Evolutionary conservation across 2,888 invertebrate genomes (phyloP), one percentile per base, ranked within the genome.

Genomic region (Pseudococcus jackbeardsleyi): DNA sequence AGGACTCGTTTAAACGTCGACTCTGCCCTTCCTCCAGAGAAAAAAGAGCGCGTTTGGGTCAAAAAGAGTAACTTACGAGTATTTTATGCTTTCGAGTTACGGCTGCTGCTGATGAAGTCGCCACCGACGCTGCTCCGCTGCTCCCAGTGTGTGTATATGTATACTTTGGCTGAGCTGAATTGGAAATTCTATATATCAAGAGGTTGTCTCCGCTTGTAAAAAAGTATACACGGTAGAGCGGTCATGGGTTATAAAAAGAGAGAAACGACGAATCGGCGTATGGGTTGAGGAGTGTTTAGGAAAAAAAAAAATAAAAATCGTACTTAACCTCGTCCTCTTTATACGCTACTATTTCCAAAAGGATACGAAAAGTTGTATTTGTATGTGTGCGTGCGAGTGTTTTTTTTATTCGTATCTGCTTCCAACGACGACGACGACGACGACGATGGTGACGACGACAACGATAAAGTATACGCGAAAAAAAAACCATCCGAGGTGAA

Each of bases 261-360:
- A 50, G 50, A 50, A 50, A 77, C 77, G 33, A 26, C 54, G 59
- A 59, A 59, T 39, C 85, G 59, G 50, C 22, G 19, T 84, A 48
- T 50, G 84, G 19, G 85, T 26, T 86, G 86, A 86, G 86, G 50
- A 50, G 50, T 50, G 50, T 50, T 50, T 50, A 50, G 50, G 50
- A 50, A 50, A 86, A 86, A 86, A 86, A 85, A 86, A 86, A 72
- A 86, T 86, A 86, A 86, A 86, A 86, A 59, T 86, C 86, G 86
- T 72, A 86, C 86, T 86, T 86, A 72, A 86, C 72, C 86, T 86
- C 85, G 59, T 59, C 19, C 54, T 85, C 85, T 50, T 84, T 33
- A 33, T 50, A 46, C 46, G 46, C 39, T 79, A 39, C 79, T 42
- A 39, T 84, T 48, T 46, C 46, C 19, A 85, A 48, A 85, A 85